phyloP scores from a whole-genome alignment of 2,888 invertebrate genomes.

The Diaperis boleti region DNA sequence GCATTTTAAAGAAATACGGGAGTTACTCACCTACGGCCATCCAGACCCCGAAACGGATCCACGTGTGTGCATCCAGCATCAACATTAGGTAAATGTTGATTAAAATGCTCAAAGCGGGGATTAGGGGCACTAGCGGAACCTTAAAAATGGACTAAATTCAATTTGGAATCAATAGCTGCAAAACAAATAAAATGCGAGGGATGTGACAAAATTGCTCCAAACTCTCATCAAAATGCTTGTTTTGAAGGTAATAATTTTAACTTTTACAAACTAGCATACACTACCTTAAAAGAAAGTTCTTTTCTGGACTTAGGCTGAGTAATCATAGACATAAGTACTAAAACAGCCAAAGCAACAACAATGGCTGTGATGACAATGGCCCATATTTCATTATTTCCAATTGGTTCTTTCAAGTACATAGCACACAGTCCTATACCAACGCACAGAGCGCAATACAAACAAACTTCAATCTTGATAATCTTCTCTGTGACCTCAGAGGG shows the following conservation, averaged over 20 bases:
- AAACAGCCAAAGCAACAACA: constrained; percentile 53
- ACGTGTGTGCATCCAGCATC: constrained; percentile 80
- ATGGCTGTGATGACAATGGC: constrained; percentile 53
- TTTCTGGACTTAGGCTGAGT: constrained; percentile 74
- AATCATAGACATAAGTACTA: constrained; percentile 69
- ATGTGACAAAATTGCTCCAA: too few relatives aligned
- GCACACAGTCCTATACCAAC: constrained; percentile 59
- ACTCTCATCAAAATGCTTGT: too few relatives aligned
- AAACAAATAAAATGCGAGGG: too few relatives aligned
- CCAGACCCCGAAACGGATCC: constrained; percentile 89
- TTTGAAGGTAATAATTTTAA: too few relatives aligned
- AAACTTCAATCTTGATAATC: constrained; percentile 67
- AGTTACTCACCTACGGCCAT: constrained; percentile 77
- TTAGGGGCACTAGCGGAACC: constrained; percentile 86
- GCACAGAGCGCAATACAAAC: constrained; percentile 66
- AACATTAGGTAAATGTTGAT: constrained; percentile 89
- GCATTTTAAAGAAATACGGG: constrained; percentile 20
- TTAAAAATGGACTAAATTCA: too few relatives aligned
- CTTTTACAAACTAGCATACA: too few relatives aligned
- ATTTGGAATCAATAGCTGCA: too few relatives aligned
- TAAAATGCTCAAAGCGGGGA: constrained; percentile 85
- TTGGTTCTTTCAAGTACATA: constrained; percentile 56
- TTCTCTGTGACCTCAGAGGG: constrained; percentile 68
- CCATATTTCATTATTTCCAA: constrained; percentile 62
- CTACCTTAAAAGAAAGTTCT: constrained; percentile 75